These are phyloP conservation scores for Tenodera sinensis DNA, from an alignment of 2,888 invertebrate species.

Conservation along the genomic window DNA sequence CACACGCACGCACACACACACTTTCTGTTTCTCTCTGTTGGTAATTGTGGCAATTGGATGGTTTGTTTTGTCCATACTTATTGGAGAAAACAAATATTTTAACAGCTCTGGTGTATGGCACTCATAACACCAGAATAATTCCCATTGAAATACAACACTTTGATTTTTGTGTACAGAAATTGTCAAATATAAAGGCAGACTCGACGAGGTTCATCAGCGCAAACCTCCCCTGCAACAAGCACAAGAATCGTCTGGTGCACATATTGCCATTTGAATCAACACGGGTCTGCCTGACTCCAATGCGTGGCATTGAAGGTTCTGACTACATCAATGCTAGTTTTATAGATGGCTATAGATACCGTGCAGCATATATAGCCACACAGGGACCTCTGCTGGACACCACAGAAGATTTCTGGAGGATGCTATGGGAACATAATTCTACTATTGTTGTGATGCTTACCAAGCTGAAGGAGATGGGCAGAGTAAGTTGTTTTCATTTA, in stretches of 20 bases:
- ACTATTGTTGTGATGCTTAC: slow-evolving; percentile 99
- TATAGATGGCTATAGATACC: slow-evolving; percentile 89
- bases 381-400: slow-evolving; percentile 97
- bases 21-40: too few species aligned
- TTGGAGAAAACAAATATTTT: too few species aligned
- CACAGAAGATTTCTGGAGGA: slow-evolving; percentile 98
- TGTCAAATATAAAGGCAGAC: slow-evolving; percentile 90
- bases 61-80: too few species aligned
- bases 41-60: too few species aligned
- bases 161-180: slow-evolving; percentile 54
- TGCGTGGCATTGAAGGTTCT: slow-evolving; percentile 85
- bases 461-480: slow-evolving; percentile 95
- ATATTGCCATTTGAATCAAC: slow-evolving; percentile 96
- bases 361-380: slow-evolving; percentile 95
- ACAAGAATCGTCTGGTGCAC: slow-evolving; percentile 96
- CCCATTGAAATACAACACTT: background rate
- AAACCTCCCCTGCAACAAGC: slow-evolving; percentile 94
- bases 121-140: background rate
- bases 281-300: slow-evolving; percentile 87
- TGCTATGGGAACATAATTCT: slow-evolving; percentile 99
- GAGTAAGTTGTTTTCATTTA: slow-evolving; percentile 60
- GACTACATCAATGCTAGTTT: slow-evolving; percentile 99
- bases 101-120: too few species aligned
- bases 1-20: too few species aligned
- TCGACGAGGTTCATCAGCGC: slow-evolving; percentile 93